phyloP scores from a whole-genome alignment of 2,113 vertebrate species.

The Oncorhynchus mykiss region DNA sequence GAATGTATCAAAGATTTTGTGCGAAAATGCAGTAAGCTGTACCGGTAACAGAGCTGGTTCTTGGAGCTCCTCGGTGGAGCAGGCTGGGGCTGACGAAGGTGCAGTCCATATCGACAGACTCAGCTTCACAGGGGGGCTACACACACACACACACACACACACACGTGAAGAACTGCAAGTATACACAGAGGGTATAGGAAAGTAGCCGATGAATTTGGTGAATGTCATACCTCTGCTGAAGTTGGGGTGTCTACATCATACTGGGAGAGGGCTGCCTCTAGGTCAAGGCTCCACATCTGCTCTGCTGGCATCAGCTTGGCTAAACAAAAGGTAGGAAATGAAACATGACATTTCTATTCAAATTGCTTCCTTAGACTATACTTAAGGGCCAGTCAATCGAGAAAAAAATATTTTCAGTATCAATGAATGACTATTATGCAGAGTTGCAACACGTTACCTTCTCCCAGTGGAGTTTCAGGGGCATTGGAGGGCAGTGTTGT shows the following conservation, averaged over 20 bases:
- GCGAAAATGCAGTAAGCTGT: background rate
- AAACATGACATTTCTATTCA: background rate
- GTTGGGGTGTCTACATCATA: slow-evolving; percentile 77
- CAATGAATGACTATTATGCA: too few species aligned
- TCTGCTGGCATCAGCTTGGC: slow-evolving; percentile 67
- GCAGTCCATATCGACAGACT: slow-evolving; percentile 82
- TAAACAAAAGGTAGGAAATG: background rate
- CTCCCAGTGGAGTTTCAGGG: background rate
- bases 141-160: background rate
- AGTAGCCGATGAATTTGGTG: too few species aligned
- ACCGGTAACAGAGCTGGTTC: background rate
- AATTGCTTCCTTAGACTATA: background rate
- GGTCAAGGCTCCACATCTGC: slow-evolving; percentile 89
- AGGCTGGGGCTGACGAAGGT: slow-evolving; percentile 89
- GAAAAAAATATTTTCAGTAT: too few species aligned
- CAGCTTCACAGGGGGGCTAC: slow-evolving; percentile 35
- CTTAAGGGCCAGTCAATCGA: too few species aligned
- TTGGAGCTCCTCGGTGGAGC: slow-evolving; percentile 66
- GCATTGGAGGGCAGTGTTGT: background rate
- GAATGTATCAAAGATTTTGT: background rate
- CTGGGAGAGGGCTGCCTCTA: slow-evolving; percentile 81
- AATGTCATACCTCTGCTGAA: slow-evolving; percentile 71
- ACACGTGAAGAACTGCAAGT: background rate
- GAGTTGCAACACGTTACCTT: background rate
- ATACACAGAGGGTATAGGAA: background rate